Base-by-base conservation (phyloP, 2,888 invertebrate genomes). In the Philonicus albiceps region DNA sequence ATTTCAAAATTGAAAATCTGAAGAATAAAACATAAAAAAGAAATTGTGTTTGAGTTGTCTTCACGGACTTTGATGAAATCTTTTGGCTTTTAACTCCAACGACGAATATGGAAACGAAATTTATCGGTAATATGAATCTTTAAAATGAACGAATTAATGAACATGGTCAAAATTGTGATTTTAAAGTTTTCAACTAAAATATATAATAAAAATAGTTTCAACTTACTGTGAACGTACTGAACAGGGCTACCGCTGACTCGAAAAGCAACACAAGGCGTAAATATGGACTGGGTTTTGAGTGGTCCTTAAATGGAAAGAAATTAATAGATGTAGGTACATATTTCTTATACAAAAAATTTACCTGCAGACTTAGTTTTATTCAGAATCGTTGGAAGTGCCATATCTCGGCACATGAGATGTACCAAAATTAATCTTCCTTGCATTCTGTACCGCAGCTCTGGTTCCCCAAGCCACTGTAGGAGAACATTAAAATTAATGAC, bases 221-320 rank as follows among this genome's bases (percentile, higher is more conserved):
- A 92, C 94, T 93, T 92, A 95, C 95, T 95, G 88, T 93, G 94
- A 8, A 93, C 91, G 90, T 94, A 93, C 90, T 94, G 95, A 1
- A 94, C 94, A 13, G 97, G 96, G 53, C 96, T 95, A 85, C 97
- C 97, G 89, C 96, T 97, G 7, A 97, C 95, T 88, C 97, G 94
- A 90, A 97, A 97, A 3, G 97, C 96, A 76, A 97, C 96, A 90
- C 97, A 97, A 0, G 97, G 97, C 2, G 96, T 95, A 91, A 96
- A 96, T 31, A 97, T 95, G 91, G 89, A 74, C 13, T 34, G 37
- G n/a, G 19, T 13, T 27, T 53, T 78, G 4, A 49, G 27, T 30
- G 49, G 5, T 43, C 22, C 43, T 49, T 22, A 78, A 78, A 22
- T 8, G 8, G 7, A 6, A 13, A 74, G 19, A 43, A 5, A 49